Base-by-base conservation (phyloP, 30 jellyfish, hydroid and myxozoan genomes). In the Pelagia noctiluca region DNA sequence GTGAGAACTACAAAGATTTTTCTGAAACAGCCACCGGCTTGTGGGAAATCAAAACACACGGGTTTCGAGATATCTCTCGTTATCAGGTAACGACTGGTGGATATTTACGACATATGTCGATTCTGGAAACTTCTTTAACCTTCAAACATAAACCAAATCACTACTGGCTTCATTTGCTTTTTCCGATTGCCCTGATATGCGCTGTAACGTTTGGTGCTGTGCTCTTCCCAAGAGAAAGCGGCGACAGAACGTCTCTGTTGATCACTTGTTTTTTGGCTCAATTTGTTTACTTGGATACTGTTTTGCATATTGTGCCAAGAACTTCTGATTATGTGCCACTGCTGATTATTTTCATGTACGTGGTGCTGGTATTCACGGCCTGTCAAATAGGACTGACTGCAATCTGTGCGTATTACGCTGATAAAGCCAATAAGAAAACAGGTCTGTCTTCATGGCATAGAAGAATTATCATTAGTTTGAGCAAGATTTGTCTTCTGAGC, bases 331-430 rank as follows among this genome's bases (percentile, higher is more conserved):
- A 79, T 71, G 35, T 63, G 3, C 89, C 89, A 0, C 34, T 62
- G 4, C 47, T 79, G 57, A 82, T 79, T 33, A 28, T 53, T 47
- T 79, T 79, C 36, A 52, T 79, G n/a, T 31, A 47, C n/a, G 38
- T 79, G 53, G 89, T 79, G 82, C 50, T 79, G 75, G 28, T 79
- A 1, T 79, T 79, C 82, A 79, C 89, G 82, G 65, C 64, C 46
- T n/a, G 38, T 22, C 89, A 79, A 46, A 79, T 79, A 10, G 18
- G 62, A 10, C 47, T 79, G 29, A 79, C 89, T 0, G 71, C 89
- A 1, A 19, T 79, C 36, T 73, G 75, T 7, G 63, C 89, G 2
- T 79, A 79, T 63, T 79, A 79, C 47, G 89, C 89, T 2, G 89
- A 79, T 18, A 36, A 74, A 24, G 89, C 89, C 34, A 31, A 50